These are phyloP conservation scores for Wasmannia auropunctata DNA, from an alignment of 1,140 invertebrate genomes.

Conservation along the genomic window DNA sequence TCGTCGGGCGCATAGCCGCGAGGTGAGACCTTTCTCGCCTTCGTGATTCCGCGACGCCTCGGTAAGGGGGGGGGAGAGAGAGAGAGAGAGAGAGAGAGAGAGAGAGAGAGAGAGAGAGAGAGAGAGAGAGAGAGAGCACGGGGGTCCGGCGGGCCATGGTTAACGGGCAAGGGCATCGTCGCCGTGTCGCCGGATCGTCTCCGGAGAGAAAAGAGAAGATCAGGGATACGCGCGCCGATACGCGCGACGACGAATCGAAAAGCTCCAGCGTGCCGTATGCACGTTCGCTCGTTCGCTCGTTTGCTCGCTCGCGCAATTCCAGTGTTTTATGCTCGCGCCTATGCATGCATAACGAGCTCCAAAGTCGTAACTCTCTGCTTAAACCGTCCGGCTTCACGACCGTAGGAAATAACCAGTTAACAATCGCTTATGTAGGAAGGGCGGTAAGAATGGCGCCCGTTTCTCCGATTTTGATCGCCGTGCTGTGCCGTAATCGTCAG, in stretches of 20 bases:
- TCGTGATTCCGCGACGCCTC: background rate
- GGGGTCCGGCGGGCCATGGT: background rate
- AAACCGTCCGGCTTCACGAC: slow-evolving; percentile 47
- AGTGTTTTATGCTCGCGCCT: slow-evolving; percentile 71
- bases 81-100: too few species aligned
- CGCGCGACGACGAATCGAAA: slow-evolving; percentile 36
- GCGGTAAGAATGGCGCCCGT: background rate
- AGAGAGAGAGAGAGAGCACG: background rate
- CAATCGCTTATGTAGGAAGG: slow-evolving; percentile 61
- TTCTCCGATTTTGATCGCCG: slow-evolving; percentile 15
- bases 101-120: too few species aligned
- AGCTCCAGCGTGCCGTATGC: background rate
- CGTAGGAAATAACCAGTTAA: slow-evolving; percentile 65
- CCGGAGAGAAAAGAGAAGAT: slow-evolving; percentile 23
- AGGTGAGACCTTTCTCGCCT: slow-evolving; percentile 34
- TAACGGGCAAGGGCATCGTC: slow-evolving; percentile 1
- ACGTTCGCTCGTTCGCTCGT: background rate
- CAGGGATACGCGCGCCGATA: background rate
- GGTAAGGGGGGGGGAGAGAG: too few species aligned
- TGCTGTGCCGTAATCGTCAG: background rate
- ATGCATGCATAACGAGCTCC: slow-evolving; percentile 78
- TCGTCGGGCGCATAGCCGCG: slow-evolving; percentile 51
- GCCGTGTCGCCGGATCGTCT: background rate
- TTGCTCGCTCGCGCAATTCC: slow-evolving; percentile 51
- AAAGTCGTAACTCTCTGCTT: slow-evolving; percentile 71